Base-by-base conservation (phyloP, 2,113 vertebrate genomes). In the Tachycineta bicolor region DNA sequence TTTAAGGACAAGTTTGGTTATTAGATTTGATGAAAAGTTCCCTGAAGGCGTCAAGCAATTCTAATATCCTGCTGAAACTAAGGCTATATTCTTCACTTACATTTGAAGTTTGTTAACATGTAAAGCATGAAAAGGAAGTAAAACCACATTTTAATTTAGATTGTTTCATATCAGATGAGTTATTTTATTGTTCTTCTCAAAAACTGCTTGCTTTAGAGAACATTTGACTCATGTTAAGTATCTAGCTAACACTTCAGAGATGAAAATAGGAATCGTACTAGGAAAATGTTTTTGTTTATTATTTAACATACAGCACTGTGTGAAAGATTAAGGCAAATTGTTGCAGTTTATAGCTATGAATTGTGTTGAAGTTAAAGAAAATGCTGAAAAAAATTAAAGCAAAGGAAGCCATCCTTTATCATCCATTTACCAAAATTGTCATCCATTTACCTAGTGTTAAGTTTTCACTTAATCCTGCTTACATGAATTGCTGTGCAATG, bases 51-150 rank as follows among this genome's bases (percentile, higher is more conserved):
- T 88, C 55, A 39, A 60, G 47, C 25, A 74, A 6, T 90, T 85
- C 70, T 74, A 80, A 93, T 92, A 88, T 69, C 88, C 76, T 93
- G 76, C 68, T 81, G 79, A 88, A 97, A 83, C 21, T 70, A 62
- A 70, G 73, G 34, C 39, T 21, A 2, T 70, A 52, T 65, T 93
- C 67, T 62, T 84, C 28, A 67, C 12, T 76, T 53, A 14, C 3
- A 4, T 62, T 83, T 83, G 18, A 80, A 33, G 16, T 60, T 89
- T 75, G 33, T 84, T 82, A 78, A 33, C 21, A 14, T 53, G 33
- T 41, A 39, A 70, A 75, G 17, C 37, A 79, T 34, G 33, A 89
- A 81, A 67, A 78, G 53, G n/a, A 82, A 89, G 55, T 67, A 86
- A 81, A 91, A 58, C 0, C 39, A 52, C 31, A 44, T 86, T 90